phyloP scores from a whole-genome alignment of 2,797 vertebrate genomes.

The Hypotaenidia okinawae region DNA sequence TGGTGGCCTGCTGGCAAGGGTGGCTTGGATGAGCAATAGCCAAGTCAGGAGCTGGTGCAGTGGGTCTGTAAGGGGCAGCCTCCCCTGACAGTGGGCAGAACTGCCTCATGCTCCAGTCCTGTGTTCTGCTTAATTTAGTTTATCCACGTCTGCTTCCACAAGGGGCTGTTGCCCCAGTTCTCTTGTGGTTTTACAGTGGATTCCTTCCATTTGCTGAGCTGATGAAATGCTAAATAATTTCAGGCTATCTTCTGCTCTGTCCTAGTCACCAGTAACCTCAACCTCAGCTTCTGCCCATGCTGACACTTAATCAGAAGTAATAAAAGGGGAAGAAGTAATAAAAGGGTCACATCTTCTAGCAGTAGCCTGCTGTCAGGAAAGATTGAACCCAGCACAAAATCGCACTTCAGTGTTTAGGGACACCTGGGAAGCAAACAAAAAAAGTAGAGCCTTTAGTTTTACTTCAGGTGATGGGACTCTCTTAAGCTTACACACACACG shows the following conservation, averaged over 20 bases:
- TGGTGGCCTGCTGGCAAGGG: neutral
- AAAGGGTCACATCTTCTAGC: neutral
- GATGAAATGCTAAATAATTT: neutral
- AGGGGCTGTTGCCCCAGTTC: neutral
- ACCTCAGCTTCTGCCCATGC: neutral
- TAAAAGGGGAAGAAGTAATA: neutral
- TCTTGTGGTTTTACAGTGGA: neutral
- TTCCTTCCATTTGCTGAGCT: neutral
- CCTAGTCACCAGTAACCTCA: neutral
- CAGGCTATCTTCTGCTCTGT: neutral
- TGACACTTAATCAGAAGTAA: neutral
- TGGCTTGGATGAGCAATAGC: neutral
- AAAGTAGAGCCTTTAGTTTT: neutral
- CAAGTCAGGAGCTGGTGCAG: neutral
- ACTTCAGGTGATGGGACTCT: neutral
- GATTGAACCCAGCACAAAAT: neutral
- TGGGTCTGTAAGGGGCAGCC: neutral
- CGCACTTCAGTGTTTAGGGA: neutral
- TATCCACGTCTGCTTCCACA: neutral
- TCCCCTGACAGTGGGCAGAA: neutral
- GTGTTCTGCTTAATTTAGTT: neutral
- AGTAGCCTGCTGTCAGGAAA: neutral
- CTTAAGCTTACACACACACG: no score
- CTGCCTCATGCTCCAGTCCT: neutral
- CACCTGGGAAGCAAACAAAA: neutral